Percentiles rank a stretch among this genome's conserved stretches.
Conservation (phyloP, 2,888 invertebrate species). For the Athalia circularis region DNA sequence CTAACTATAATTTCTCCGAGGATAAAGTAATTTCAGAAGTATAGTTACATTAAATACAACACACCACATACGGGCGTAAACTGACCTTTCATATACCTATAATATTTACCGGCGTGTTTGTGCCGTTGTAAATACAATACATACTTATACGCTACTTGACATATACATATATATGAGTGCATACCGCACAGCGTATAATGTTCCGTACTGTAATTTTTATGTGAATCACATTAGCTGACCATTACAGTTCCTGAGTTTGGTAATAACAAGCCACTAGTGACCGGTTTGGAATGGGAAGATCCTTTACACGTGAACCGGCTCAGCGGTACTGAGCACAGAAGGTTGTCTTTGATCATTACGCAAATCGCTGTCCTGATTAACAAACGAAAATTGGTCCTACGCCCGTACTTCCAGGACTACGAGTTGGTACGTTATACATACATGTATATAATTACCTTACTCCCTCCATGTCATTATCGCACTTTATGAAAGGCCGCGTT, state of each 20-base stretch:
- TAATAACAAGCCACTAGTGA: constrained; percentile 74
- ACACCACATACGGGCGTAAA: not conserved
- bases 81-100: not conserved
- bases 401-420: constrained; percentile 86
- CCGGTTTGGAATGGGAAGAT: constrained; percentile 82
- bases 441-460: not conserved
- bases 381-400: constrained; percentile 79
- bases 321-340: constrained; percentile 81
- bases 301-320: constrained; percentile 81
- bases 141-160: not conserved
- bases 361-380: constrained; percentile 81
- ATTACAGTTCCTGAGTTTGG: constrained; percentile 75
- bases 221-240: constrained; percentile 18
- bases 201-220: not conserved
- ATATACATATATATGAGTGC: too few relatives aligned
- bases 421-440: constrained; percentile 76
- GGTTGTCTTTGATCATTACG: constrained; percentile 82
- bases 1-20: too few relatives aligned
- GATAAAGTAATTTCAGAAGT: too few relatives aligned
- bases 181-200: not conserved
- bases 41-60: not conserved
- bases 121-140: not conserved
- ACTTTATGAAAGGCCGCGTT: not conserved
- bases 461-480: not conserved
- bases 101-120: not conserved